Conservation (phyloP, 2,888 invertebrate species). For the Lithophane semibrunnea region DNA sequence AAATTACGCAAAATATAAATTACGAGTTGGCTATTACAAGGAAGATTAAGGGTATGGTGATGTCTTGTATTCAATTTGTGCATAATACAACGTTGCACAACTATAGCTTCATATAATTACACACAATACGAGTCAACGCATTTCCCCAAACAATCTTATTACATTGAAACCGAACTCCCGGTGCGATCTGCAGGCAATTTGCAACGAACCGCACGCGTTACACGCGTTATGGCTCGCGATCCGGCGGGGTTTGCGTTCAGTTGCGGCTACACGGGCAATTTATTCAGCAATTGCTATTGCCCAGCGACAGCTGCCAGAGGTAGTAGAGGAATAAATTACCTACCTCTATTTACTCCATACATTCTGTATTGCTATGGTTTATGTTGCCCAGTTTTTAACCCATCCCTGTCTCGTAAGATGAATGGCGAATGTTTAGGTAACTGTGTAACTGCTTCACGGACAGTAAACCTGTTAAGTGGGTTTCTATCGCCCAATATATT, state of each 20-base stretch:
- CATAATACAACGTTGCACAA: background rate
- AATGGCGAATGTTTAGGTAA: background rate
- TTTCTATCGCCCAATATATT: background rate
- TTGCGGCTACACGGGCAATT: constrained; percentile 16
- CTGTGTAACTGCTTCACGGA: background rate
- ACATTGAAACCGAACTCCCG: constrained; percentile 44
- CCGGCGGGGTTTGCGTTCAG: constrained; percentile 20
- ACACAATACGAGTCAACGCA: background rate
- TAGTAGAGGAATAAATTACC: background rate
- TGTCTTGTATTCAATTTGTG: background rate
- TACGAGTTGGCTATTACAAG: no score
- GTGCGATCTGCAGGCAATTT: constrained; percentile 62
- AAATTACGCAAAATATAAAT: no score
- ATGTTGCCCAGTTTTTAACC: background rate
- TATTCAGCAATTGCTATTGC: background rate
- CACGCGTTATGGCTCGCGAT: constrained; percentile 44
- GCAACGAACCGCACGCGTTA: constrained; percentile 59
- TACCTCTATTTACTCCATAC: background rate
- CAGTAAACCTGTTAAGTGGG: background rate
- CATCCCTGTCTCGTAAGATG: background rate
- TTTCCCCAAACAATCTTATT: constrained; percentile 55
- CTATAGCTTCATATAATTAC: background rate
- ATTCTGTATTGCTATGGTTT: background rate
- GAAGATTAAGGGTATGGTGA: no score
- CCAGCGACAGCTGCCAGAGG: background rate